These are phyloP conservation scores for Selene dorsalis DNA, from an alignment of 2,797 vertebrate genomes.

Conservation along the genomic window DNA sequence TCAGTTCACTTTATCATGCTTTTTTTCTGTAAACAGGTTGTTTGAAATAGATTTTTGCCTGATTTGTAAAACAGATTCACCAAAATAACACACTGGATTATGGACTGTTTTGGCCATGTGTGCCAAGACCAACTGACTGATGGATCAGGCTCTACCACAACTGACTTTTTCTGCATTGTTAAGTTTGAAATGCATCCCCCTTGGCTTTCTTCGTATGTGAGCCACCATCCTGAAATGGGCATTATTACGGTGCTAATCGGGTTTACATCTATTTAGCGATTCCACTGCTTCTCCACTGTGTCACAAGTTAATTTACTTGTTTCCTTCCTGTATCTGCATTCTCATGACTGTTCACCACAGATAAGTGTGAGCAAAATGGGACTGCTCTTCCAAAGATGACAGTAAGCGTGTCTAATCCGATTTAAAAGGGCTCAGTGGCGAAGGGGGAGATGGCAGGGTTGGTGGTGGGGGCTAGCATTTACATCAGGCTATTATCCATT, in stretches of 20 bases:
- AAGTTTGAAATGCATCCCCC: constrained; percentile 42
- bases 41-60: constrained; percentile 49
- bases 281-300: constrained; percentile 55
- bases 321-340: constrained; percentile 69
- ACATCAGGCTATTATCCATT: constrained; percentile 64
- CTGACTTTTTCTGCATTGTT: constrained; percentile 36
- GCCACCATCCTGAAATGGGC: constrained; percentile 48
- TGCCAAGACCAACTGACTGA: constrained; percentile 48
- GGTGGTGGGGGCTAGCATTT: constrained; percentile 11
- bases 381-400: constrained; percentile 71
- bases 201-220: constrained; percentile 45
- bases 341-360: constrained; percentile 72
- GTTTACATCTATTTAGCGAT: constrained; percentile 76
- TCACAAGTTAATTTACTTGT: constrained; percentile 75
- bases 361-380: constrained; percentile 80
- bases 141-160: constrained; percentile 20
- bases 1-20: constrained; percentile 16
- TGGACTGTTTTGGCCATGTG: constrained; percentile 12
- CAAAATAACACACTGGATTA: constrained; percentile 32
- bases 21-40: neutral
- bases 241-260: constrained; percentile 71
- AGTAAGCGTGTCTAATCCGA: constrained; percentile 77
- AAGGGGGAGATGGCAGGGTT: constrained; percentile 2
- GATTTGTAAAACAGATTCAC: constrained; percentile 40
- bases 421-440: constrained; percentile 71